Percentiles rank a stretch among this genome's conserved stretches.
Evolutionary conservation across 2,797 vertebrate species (phyloP).

Genomic region (Euthynnus affinis): DNA sequence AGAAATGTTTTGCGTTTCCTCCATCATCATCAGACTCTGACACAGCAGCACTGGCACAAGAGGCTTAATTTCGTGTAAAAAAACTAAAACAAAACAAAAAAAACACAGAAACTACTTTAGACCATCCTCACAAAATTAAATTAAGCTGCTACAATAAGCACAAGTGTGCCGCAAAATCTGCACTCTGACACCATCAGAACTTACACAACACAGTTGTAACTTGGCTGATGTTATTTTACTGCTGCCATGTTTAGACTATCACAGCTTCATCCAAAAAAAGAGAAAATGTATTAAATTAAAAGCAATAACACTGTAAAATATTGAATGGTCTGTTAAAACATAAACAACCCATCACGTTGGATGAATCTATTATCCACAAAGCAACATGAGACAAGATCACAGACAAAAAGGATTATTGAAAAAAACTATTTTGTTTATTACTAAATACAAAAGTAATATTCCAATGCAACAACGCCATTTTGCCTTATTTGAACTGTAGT

Average conservation of each 20-base stretch:
- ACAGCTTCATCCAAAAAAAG: not conserved
- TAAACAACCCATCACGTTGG: not conserved
- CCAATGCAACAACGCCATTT: slow-evolving; percentile 27
- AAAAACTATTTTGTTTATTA: slow-evolving; percentile 62
- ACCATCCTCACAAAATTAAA: too few species aligned
- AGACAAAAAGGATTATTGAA: not conserved
- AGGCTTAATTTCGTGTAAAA: too few species aligned
- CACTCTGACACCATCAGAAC: not conserved
- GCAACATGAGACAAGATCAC: slow-evolving; percentile 11
- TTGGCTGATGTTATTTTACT: not conserved
- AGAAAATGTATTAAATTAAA: not conserved
- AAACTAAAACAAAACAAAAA: too few species aligned
- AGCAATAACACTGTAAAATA: not conserved
- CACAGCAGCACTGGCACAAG: too few species aligned
- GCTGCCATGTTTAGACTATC: not conserved
- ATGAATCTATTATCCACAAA: not conserved
- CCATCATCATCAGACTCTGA: too few species aligned
- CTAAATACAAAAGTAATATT: slow-evolving; percentile 67
- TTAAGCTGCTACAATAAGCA: too few species aligned
- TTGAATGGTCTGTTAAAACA: too few species aligned
- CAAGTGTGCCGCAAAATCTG: not conserved
- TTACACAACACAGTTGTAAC: not conserved
- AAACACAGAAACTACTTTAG: too few species aligned
- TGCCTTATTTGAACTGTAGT: slow-evolving; percentile 8
- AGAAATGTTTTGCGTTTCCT: too few species aligned